phyloP scores from a whole-genome alignment of 2,888 invertebrate species.

The Harpalus rubripes region DNA sequence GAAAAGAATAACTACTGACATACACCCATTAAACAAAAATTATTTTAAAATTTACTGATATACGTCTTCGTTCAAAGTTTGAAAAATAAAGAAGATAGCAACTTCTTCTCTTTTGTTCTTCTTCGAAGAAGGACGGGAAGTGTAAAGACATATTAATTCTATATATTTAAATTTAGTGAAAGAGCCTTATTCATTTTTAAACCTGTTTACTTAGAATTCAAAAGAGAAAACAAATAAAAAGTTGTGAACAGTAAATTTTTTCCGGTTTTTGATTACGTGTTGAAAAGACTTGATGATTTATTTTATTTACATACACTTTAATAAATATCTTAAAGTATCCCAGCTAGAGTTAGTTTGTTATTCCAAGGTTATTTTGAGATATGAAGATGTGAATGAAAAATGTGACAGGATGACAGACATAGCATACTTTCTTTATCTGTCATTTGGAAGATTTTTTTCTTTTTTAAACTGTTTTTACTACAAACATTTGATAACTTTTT shows the following conservation, averaged over 20 bases:
- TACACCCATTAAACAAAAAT: too few species aligned
- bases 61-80: too few species aligned
- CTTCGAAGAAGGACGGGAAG: background rate
- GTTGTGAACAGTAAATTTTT: constrained; percentile 16
- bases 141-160: background rate
- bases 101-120: background rate
- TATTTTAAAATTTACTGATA: too few species aligned
- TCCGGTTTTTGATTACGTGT: constrained; percentile 31
- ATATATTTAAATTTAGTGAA: background rate
- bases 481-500: constrained; percentile 5
- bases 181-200: background rate
- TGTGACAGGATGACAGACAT: constrained; percentile 32
- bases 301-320: constrained; percentile 39
- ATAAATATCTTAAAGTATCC: constrained; percentile 38
- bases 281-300: constrained; percentile 41
- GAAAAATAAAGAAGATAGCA: too few species aligned
- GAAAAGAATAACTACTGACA: too few species aligned
- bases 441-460: background rate
- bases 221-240: constrained; percentile 24
- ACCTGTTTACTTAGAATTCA: constrained; percentile 7
- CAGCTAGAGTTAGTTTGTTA: constrained; percentile 16
- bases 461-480: constrained; percentile 11
- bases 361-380: constrained; percentile 36
- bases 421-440: constrained; percentile 33
- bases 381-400: constrained; percentile 38